These are phyloP conservation scores for Cistogaster globosa DNA, from an alignment of 2,888 invertebrate genomes.

Conservation along the genomic window DNA sequence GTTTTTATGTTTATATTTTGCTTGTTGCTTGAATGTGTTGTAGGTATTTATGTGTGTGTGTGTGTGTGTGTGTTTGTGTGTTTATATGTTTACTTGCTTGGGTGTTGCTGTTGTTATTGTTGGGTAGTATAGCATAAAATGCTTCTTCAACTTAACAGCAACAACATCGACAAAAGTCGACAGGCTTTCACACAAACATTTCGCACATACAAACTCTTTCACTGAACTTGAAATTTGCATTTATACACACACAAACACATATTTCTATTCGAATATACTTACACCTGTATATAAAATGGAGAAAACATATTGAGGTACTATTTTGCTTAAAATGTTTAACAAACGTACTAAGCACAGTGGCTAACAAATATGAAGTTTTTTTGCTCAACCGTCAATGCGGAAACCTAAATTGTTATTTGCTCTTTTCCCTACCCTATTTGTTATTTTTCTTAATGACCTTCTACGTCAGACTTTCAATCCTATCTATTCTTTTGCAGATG, in stretches of 20 bases:
- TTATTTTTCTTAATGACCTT: too few relatives aligned
- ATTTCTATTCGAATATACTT: not conserved
- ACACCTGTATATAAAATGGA: not conserved
- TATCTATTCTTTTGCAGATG: too few relatives aligned
- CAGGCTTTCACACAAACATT: conserved; percentile 24
- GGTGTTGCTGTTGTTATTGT: conserved; percentile 39
- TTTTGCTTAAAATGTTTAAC: conserved; percentile 39
- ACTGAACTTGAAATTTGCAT: conserved; percentile 12
- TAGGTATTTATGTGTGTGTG: not conserved
- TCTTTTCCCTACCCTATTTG: too few relatives aligned
- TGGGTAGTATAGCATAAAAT: conserved; percentile 48
- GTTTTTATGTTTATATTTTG: conserved; percentile 15
- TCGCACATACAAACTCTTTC: conserved; percentile 42
- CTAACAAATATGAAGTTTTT: not conserved
- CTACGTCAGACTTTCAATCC: too few relatives aligned
- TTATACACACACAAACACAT: not conserved
- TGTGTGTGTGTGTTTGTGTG: conserved; percentile 1
- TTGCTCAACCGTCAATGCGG: too few relatives aligned
- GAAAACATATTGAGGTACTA: conserved; percentile 32
- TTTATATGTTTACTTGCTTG: not conserved
- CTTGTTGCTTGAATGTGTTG: conserved; percentile 7
- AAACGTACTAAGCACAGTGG: conserved; percentile 28
- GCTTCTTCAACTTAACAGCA: conserved; percentile 46
- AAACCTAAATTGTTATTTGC: too few relatives aligned
- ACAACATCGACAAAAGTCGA: conserved; percentile 38